Evolutionary conservation across 2,888 invertebrate species (phyloP).

Genomic region (Arrhopalites spinosus): DNA sequence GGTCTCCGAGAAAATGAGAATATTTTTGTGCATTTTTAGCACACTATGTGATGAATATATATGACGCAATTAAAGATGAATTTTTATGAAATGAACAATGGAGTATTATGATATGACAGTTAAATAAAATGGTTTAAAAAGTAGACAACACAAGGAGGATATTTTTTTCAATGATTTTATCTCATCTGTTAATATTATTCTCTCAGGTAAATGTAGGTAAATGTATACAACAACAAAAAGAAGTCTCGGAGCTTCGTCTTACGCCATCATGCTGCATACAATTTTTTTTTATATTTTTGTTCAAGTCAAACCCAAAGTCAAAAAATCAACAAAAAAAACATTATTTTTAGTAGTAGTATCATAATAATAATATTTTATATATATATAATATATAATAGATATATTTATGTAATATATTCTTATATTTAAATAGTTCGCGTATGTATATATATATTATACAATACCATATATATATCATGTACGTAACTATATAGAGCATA

Average conservation of each 20-base stretch:
- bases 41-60: no score
- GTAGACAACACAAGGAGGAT: background rate
- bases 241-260: slow-evolving; percentile 3
- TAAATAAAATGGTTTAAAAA: background rate
- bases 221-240: slow-evolving; percentile 8
- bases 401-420: background rate
- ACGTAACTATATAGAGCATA: background rate
- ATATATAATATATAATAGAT: background rate
- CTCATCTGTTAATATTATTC: slow-evolving; percentile 28
- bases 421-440: no score
- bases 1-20: no score
- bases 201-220: slow-evolving; percentile 32
- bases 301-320: slow-evolving; percentile 3
- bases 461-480: background rate
- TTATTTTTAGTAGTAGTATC: no score
- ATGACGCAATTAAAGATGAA: no score
- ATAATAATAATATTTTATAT: background rate
- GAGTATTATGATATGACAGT: background rate
- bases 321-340: background rate
- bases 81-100: no score
- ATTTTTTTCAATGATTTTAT: slow-evolving; percentile 15
- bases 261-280: background rate
- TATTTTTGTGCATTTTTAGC: no score
- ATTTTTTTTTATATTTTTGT: background rate
- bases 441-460: background rate